These are phyloP conservation scores for Caranx ignobilis DNA, from an alignment of 2,113 vertebrate genomes.

Conservation along the genomic window DNA sequence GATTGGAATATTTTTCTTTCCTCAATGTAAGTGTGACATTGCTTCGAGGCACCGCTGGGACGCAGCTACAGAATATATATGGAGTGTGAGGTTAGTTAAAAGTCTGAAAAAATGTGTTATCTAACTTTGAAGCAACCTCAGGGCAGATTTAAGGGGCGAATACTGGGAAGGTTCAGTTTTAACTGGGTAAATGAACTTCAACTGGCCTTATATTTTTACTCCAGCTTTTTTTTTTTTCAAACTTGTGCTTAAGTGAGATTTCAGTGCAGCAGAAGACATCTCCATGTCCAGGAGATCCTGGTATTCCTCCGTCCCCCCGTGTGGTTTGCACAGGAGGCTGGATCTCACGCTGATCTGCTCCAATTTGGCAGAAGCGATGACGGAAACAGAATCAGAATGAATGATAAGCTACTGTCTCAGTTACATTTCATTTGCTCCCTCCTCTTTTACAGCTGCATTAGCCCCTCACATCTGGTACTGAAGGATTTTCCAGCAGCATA, in stretches of 20 bases:
- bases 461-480: slow-evolving; percentile 23
- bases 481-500: slow-evolving; percentile 32
- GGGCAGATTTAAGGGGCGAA: slow-evolving; percentile 6
- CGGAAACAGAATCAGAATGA: slow-evolving; percentile 29
- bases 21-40: slow-evolving; percentile 6
- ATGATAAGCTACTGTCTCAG: slow-evolving; percentile 31
- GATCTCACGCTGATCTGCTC: slow-evolving; percentile 60
- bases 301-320: slow-evolving; percentile 7
- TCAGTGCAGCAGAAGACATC: slow-evolving; percentile 7
- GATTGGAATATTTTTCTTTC: slow-evolving; percentile 15
- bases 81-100: slow-evolving; percentile 21
- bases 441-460: slow-evolving; percentile 31
- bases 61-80: background rate
- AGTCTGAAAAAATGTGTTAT: slow-evolving; percentile 24
- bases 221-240: background rate
- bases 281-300: slow-evolving; percentile 28
- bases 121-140: background rate
- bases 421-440: slow-evolving; percentile 46
- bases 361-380: slow-evolving; percentile 40
- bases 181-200: slow-evolving; percentile 32
- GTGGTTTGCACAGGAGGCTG: slow-evolving; percentile 33
- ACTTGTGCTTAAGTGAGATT: slow-evolving; percentile 4
- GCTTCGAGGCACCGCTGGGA: slow-evolving; percentile 15
- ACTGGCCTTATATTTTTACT: slow-evolving; percentile 8
- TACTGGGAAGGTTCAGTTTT: slow-evolving; percentile 12